phyloP scores from a whole-genome alignment of 2,113 vertebrate species.

The Sylvilagus bachmani region DNA sequence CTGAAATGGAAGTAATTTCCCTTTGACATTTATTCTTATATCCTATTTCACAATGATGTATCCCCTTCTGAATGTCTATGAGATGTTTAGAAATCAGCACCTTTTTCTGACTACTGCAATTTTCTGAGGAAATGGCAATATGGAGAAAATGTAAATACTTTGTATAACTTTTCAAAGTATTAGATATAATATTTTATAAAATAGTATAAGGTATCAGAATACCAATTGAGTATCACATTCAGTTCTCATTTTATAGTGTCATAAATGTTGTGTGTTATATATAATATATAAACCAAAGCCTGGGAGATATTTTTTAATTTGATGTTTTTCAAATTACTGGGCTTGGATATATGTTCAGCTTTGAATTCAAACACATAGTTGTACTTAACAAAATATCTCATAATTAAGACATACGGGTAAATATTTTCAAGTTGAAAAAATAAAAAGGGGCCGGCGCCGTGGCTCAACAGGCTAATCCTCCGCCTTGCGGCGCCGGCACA shows the following conservation, averaged over 20 bases:
- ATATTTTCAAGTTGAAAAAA: neutral
- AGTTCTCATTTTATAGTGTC: neutral
- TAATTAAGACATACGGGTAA: too few relatives aligned
- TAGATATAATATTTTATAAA: constrained; percentile 28
- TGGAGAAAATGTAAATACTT: neutral
- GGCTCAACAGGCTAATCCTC: too few relatives aligned
- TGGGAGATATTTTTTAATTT: constrained; percentile 16
- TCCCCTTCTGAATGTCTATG: neutral
- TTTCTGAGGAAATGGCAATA: constrained; percentile 28
- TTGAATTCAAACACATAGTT: neutral
- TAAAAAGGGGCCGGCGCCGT: too few relatives aligned
- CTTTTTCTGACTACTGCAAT: neutral
- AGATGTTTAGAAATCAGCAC: constrained; percentile 31
- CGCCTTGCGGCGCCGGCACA: too few relatives aligned
- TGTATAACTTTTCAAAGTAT: neutral
- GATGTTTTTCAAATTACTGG: constrained; percentile 17
- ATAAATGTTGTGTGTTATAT: neutral
- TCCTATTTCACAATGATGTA: constrained; percentile 19
- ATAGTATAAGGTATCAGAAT: constrained; percentile 18
- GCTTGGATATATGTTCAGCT: neutral
- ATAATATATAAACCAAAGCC: neutral
- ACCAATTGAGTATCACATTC: neutral
- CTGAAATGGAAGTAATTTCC: constrained; percentile 55
- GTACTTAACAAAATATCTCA: too few relatives aligned
- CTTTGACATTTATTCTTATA: constrained; percentile 47